Evolutionary conservation across 2,888 invertebrate genomes (phyloP).

Genomic region (Tuta absoluta): DNA sequence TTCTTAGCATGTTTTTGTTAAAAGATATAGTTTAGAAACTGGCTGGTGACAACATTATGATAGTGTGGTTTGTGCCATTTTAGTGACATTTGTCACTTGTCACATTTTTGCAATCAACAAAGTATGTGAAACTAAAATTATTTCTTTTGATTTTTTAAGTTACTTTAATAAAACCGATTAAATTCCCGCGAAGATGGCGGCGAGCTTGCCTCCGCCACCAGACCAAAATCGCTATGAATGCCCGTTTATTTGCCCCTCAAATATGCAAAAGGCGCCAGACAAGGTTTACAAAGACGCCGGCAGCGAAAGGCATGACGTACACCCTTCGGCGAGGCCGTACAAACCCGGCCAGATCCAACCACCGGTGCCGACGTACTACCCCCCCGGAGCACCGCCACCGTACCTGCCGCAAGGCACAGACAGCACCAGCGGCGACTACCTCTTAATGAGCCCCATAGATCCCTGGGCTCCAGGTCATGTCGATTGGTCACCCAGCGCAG

Average conservation of each 20-base stretch:
- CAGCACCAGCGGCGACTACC: constrained; percentile 67
- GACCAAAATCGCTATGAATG: constrained; percentile 46
- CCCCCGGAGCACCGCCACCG: constrained; percentile 62
- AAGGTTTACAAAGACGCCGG: constrained; percentile 45
- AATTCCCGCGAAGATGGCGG: constrained; percentile 56
- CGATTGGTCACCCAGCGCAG: constrained; percentile 87
- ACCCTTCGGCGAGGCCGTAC: constrained; percentile 45
- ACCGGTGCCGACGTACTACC: constrained; percentile 54
- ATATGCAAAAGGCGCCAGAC: background rate
- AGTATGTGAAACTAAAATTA: background rate
- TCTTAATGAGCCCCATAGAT: constrained; percentile 74
- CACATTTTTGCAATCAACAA: constrained; percentile 4
- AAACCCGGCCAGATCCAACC: constrained; percentile 63
- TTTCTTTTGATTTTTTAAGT: background rate
- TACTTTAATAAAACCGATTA: constrained; percentile 28
- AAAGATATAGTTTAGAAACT: no score
- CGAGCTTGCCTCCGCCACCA: background rate
- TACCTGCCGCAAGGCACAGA: constrained; percentile 71
- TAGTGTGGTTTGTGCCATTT: background rate
- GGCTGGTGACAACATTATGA: background rate
- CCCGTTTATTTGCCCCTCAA: constrained; percentile 60
- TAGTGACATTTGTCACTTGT: background rate
- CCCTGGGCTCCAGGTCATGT: constrained; percentile 89
- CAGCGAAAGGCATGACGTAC: constrained; percentile 16
- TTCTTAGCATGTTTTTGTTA: no score